Percentiles rank a stretch among this genome's conserved stretches.
Conservation (phyloP, 1,140 invertebrate genomes). For the Heliconius eleuchia region DNA sequence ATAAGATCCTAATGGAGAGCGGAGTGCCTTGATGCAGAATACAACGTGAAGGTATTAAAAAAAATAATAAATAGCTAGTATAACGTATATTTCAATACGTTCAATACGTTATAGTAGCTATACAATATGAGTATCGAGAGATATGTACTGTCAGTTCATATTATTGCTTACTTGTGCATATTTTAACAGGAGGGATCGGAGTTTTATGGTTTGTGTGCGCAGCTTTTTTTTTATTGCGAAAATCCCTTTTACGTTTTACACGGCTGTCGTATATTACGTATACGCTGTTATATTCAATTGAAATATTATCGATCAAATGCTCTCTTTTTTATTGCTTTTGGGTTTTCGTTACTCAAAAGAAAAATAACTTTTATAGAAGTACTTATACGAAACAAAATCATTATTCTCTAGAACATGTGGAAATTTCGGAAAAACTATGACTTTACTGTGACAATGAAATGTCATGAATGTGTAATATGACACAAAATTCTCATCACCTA, state of each 20-base stretch:
- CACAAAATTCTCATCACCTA: no score
- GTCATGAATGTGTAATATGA: no score
- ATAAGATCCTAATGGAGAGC: no score
- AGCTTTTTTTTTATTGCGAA: conserved; percentile 8
- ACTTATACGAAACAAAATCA: no score
- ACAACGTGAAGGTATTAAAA: background rate
- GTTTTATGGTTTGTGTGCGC: conserved; percentile 4
- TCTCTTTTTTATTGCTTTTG: no score
- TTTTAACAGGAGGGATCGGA: conserved; percentile 10
- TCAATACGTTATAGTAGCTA: background rate
- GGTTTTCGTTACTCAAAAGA: no score
- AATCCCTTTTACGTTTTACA: conserved; percentile 5
- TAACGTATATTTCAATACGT: background rate
- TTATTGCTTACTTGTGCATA: conserved; percentile 1
- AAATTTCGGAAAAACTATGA: no score
- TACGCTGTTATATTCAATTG: background rate
- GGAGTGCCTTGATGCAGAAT: background rate
- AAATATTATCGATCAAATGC: background rate
- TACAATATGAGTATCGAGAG: background rate
- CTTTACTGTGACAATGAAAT: no score
- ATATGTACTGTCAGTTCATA: background rate
- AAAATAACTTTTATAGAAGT: no score
- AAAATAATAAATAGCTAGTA: background rate
- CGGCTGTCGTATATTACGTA: conserved; percentile 2
- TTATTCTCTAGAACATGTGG: no score